Percentiles rank a stretch among this genome's conserved stretches.
These are phyloP conservation scores for Lutjanus erythropterus DNA, from an alignment of 2,113 vertebrate genomes.

Conservation along the genomic window DNA sequence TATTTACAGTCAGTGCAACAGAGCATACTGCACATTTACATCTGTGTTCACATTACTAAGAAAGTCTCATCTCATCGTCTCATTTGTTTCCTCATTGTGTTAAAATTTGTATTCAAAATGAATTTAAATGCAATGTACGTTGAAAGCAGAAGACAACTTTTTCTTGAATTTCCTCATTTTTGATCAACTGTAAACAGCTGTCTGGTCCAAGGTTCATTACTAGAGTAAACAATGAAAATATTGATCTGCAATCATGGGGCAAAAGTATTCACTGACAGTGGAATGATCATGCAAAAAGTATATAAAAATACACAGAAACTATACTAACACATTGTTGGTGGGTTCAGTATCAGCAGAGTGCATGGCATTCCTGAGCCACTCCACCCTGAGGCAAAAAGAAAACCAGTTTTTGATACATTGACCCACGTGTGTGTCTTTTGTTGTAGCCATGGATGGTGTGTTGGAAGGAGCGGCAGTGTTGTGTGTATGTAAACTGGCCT, in stretches of 20 bases:
- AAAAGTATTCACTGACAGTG: constrained; percentile 2
- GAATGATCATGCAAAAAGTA: background rate
- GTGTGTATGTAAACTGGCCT: constrained; percentile 77
- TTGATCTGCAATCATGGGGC: constrained; percentile 27
- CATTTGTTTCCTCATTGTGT: background rate
- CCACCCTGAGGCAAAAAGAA: constrained; percentile 25
- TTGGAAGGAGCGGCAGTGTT: constrained; percentile 70
- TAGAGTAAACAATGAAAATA: constrained; percentile 61
- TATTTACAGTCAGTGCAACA: constrained; percentile 11
- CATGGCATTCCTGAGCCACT: constrained; percentile 48
- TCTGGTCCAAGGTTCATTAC: constrained; percentile 66
- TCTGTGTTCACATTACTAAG: background rate
- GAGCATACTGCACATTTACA: background rate
- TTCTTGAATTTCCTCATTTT: constrained; percentile 2
- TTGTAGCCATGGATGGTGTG: constrained; percentile 81
- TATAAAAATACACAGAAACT: background rate
- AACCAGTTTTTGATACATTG: constrained; percentile 30
- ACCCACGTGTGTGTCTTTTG: background rate
- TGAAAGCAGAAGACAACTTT: background rate
- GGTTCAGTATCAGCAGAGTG: constrained; percentile 6
- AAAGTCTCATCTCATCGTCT: background rate
- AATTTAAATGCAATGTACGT: background rate
- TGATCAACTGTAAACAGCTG: constrained; percentile 2
- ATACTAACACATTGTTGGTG: too few relatives aligned
- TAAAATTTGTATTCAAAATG: background rate